A percentile compares a stretch with the other conserved stretches of the same genome.
Conservation (phyloP, 2,888 invertebrate species). For the Brenthis hecate region DNA sequence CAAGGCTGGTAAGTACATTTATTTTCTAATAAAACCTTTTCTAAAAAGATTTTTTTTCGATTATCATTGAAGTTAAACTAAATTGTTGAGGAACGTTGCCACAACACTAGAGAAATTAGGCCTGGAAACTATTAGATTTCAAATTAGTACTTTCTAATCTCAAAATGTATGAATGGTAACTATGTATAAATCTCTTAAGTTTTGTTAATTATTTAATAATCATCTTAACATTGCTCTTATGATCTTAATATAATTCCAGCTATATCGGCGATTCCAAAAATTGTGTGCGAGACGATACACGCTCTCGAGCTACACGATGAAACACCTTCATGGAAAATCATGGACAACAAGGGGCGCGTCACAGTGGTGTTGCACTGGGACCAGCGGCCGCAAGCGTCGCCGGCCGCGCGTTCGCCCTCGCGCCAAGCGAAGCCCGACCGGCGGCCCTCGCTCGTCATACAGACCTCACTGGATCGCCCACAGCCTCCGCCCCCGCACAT, state of each 20-base stretch:
- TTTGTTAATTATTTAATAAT: neutral
- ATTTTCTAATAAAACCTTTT: neutral
- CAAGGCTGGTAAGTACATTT: slow-evolving; percentile 88
- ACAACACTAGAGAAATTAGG: too few species aligned
- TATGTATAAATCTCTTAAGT: neutral
- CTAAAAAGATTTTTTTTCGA: neutral
- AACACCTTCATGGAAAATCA: slow-evolving; percentile 98
- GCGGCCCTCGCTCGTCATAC: slow-evolving; percentile 88
- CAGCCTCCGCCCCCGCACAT: slow-evolving; percentile 90
- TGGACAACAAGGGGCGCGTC: slow-evolving; percentile 98
- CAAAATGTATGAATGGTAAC: neutral
- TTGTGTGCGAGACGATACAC: slow-evolving; percentile 98
- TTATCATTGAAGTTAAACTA: neutral
- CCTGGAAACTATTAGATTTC: too few species aligned
- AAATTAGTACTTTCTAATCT: too few species aligned
- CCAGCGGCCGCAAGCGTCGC: slow-evolving; percentile 89
- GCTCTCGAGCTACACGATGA: slow-evolving; percentile 97
- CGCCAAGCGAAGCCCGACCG: slow-evolving; percentile 79
- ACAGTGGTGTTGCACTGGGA: slow-evolving; percentile 98
- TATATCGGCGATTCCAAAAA: slow-evolving; percentile 97
- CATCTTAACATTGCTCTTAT: neutral
- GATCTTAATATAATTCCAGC: slow-evolving; percentile 81
- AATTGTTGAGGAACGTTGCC: too few species aligned
- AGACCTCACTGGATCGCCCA: slow-evolving; percentile 88
- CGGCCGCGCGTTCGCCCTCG: slow-evolving; percentile 81